These are phyloP conservation scores for Yoshiicerus persimilis DNA, from an alignment of 1,140 invertebrate genomes.

Conservation along the genomic window DNA sequence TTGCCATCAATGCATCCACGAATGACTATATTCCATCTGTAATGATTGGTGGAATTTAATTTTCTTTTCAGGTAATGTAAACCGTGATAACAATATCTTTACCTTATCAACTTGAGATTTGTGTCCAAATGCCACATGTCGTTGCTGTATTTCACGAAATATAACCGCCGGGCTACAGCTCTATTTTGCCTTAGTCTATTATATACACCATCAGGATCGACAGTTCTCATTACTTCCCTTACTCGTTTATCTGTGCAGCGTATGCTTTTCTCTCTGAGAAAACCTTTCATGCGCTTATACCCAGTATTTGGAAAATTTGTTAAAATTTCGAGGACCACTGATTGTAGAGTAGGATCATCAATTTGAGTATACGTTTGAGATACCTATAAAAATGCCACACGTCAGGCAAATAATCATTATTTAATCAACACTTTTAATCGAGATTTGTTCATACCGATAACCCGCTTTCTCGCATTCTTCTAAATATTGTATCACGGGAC, in stretches of 20 bases:
- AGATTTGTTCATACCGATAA: not conserved
- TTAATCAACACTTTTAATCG: not conserved
- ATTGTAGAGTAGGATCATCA: not conserved
- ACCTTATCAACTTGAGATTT: not conserved
- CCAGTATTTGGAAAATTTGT: not conserved
- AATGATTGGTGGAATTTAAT: not conserved
- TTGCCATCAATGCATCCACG: conserved; percentile 33
- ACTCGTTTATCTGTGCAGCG: not conserved
- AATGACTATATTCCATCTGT: conserved; percentile 27
- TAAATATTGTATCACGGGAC: not conserved
- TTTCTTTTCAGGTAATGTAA: not conserved
- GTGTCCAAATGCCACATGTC: not conserved
- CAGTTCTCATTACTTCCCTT: not conserved
- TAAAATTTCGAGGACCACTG: not conserved
- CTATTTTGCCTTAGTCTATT: not conserved
- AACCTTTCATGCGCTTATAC: not conserved
- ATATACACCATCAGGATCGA: not conserved
- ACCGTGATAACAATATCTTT: not conserved
- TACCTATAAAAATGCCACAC: not conserved
- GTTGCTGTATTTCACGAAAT: not conserved
- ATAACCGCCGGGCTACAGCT: not conserved
- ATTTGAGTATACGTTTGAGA: not conserved
- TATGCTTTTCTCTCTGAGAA: not conserved
- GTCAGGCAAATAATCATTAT: not conserved
- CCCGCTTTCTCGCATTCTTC: not conserved